These are phyloP conservation scores for Galeruca laticollis DNA, from an alignment of 2,888 invertebrate species.

Conservation along the genomic window DNA sequence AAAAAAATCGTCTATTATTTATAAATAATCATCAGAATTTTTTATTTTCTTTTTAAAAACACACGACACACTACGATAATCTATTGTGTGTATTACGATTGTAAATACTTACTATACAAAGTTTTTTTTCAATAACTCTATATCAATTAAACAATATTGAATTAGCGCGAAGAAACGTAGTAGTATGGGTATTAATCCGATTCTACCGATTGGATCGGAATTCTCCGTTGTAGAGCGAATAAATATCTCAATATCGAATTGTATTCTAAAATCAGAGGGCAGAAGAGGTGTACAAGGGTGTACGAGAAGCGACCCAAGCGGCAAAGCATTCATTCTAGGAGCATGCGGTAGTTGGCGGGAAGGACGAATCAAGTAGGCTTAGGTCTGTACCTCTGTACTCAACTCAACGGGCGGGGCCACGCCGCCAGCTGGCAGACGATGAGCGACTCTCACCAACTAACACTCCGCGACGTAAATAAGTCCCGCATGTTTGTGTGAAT, in stretches of 20 bases:
- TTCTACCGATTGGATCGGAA: constrained; percentile 22
- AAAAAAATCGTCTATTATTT: background rate
- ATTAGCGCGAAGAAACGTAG: background rate
- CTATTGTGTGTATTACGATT: too few species aligned
- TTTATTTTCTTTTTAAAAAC: background rate
- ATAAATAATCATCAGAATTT: too few species aligned
- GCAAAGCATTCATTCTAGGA: constrained; percentile 50
- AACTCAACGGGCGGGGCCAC: constrained; percentile 68
- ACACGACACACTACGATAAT: too few species aligned
- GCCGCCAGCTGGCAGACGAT: constrained; percentile 73
- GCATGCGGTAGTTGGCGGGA: constrained; percentile 58
- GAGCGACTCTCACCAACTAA: constrained; percentile 64
- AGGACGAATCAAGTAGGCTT: constrained; percentile 59
- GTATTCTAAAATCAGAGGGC: constrained; percentile 23
- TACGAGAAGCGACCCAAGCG: constrained; percentile 33
- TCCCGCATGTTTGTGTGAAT: constrained; percentile 54
- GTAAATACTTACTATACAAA: background rate
- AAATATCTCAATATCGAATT: constrained; percentile 27
- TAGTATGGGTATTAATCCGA: constrained; percentile 15
- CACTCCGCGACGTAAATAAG: constrained; percentile 66
- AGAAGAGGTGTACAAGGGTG: constrained; percentile 31
- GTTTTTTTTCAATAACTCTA: background rate
- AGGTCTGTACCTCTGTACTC: constrained; percentile 64
- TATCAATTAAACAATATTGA: too few species aligned
- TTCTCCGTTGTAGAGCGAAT: constrained; percentile 31